Evolutionary conservation across 2,113 vertebrate species (phyloP).

Genomic region (Nicator chloris): DNA sequence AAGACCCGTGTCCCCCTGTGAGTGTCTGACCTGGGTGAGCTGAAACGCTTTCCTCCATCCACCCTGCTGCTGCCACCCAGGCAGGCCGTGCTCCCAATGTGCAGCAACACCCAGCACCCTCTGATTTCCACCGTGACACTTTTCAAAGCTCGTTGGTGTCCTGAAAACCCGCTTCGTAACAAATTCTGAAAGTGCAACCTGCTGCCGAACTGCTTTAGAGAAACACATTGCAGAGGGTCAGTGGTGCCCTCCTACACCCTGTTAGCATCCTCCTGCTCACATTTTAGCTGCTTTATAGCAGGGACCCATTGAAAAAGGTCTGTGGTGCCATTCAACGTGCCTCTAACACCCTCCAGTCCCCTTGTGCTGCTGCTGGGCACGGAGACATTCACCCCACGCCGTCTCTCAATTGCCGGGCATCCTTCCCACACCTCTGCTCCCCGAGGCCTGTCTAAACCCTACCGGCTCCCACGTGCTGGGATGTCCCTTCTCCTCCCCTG

Average conservation of each 20-base stretch:
- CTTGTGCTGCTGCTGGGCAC: background rate
- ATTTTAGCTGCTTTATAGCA: background rate
- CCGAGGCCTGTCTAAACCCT: fast-evolving
- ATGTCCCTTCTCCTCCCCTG: background rate
- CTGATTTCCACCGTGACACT: fast-evolving
- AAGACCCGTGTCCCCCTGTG: fast-evolving
- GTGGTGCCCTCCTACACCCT: background rate
- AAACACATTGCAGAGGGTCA: background rate
- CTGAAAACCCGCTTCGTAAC: background rate
- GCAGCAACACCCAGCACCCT: background rate
- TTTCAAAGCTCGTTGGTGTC: background rate
- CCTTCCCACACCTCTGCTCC: background rate
- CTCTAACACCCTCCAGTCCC: no score
- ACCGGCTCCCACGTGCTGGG: background rate
- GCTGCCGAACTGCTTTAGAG: fast-evolving
- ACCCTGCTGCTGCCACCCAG: background rate
- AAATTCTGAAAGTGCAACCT: background rate
- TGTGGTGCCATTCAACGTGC: fast-evolving
- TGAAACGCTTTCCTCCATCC: background rate
- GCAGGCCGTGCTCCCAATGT: background rate
- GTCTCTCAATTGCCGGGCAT: fast-evolving
- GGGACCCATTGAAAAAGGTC: background rate
- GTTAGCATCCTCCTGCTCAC: background rate
- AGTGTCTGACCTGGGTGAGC: background rate
- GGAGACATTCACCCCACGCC: fast-evolving